Evolutionary conservation across 2,113 vertebrate species (phyloP).

Genomic region (Salvelinus alpinus): DNA sequence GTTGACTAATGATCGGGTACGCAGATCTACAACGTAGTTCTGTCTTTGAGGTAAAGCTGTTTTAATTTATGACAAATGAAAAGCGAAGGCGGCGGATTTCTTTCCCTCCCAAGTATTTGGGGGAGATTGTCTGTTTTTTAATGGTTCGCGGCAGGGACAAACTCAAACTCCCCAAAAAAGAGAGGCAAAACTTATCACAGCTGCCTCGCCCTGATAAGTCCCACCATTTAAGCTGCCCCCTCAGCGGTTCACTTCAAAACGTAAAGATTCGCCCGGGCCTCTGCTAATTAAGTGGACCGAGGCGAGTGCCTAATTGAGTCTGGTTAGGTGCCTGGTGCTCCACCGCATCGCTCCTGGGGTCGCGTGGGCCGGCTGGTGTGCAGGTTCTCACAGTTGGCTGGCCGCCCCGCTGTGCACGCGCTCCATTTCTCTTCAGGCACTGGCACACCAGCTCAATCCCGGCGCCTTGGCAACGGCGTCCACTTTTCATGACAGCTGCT

Average conservation of each 20-base stretch:
- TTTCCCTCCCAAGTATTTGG: slow-evolving; percentile 16
- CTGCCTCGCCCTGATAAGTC: slow-evolving; percentile 64
- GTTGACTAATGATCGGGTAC: slow-evolving; percentile 65
- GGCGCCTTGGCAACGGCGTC: slow-evolving; percentile 67
- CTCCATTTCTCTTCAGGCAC: slow-evolving; percentile 45
- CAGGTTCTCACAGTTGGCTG: slow-evolving; percentile 55
- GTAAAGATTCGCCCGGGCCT: slow-evolving; percentile 35
- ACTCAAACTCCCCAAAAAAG: slow-evolving; percentile 33
- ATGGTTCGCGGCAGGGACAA: slow-evolving; percentile 43
- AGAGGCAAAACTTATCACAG: slow-evolving; percentile 55
- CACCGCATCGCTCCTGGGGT: slow-evolving; percentile 49
- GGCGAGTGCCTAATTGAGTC: slow-evolving; percentile 48
- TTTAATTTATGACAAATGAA: slow-evolving; percentile 31
- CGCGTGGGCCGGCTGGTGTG: slow-evolving; percentile 55
- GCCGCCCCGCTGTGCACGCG: slow-evolving; percentile 22
- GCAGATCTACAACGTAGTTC: slow-evolving; percentile 47
- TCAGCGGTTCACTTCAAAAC: slow-evolving; percentile 66
- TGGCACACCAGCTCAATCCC: slow-evolving; percentile 56
- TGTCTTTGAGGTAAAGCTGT: slow-evolving; percentile 9
- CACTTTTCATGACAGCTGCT: slow-evolving; percentile 70
- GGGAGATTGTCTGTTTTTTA: slow-evolving; percentile 49
- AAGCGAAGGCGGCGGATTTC: slow-evolving; percentile 15
- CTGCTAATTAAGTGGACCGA: slow-evolving; percentile 44
- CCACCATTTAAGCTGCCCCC: slow-evolving; percentile 68
- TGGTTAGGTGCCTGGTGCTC: slow-evolving; percentile 58